Base-by-base conservation (phyloP, 1,140 invertebrate species). In the Varroa destructor region DNA sequence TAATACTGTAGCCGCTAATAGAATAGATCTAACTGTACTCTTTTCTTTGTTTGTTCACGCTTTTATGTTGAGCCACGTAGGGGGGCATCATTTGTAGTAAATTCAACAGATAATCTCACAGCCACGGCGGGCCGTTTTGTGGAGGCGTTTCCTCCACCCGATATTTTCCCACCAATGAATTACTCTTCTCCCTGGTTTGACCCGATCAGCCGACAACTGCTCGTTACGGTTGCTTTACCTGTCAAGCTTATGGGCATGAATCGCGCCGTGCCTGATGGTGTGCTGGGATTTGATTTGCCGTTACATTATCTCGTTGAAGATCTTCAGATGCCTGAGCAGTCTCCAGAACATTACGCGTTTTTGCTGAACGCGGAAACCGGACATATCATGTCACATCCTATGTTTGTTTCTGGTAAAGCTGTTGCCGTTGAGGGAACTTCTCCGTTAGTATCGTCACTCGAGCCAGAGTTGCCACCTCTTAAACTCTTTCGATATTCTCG, bases 231-330 rank as follows among this genome's bases (percentile, higher is more conserved):
- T 37, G 61, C 61, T 40, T 46, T 67, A 1, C 61, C 61, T 1
- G 40, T 67, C 14, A 40, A 46, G 14, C 61, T 67, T 3, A 67
- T 40, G 37, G 61, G 61, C 40, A 67, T 67, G 61, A 67, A 67
- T 46, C 46, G 46, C 8, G 40, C 61, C 1, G 8, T 67, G 40
- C 61, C 61, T 2, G 61, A 67, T 8, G 61, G 61, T 67, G 61
- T 67, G 36, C 61, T 67, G 12, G 61, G 61, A 1, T 40, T 67
- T 37, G 61, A 67, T 37, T 1, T 67, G 12, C 61, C 61, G 1
- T 37, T 67, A 46, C 61, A 67, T 12, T 67, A 67, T 67, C 46
- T 67, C 61, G 36, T 67, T 2, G 61, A 67, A 67, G 61, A 67
- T 12, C 46, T 67, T 8, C 61, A 67, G 46, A 36, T 67, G 46